These are phyloP conservation scores for Andrena hattorfiana DNA, from an alignment of 2,888 invertebrate genomes.

Conservation along the genomic window DNA sequence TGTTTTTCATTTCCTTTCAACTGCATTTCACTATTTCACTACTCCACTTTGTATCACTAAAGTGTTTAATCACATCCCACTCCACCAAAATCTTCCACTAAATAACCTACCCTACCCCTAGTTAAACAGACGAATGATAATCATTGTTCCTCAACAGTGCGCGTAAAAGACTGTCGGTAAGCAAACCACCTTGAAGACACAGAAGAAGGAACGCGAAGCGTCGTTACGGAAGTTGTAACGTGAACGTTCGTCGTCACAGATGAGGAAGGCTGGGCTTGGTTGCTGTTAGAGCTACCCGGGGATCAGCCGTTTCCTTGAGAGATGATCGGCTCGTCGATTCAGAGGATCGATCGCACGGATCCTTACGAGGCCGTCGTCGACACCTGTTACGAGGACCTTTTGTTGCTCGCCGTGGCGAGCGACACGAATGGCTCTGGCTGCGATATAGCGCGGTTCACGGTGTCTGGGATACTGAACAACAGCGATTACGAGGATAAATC, in stretches of 20 bases:
- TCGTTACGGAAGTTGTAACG: not conserved
- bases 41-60: not conserved
- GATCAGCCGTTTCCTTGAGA: conserved; percentile 33
- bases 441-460: conserved; percentile 46
- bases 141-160: too few species aligned
- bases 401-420: conserved; percentile 48
- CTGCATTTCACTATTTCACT: not conserved
- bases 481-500: conserved; percentile 52
- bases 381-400: conserved; percentile 65
- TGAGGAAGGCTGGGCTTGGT: not conserved
- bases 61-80: not conserved
- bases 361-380: conserved; percentile 54
- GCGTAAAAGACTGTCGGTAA: too few species aligned
- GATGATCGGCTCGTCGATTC: conserved; percentile 55
- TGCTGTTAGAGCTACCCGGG: not conserved
- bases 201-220: too few species aligned
- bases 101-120: too few species aligned
- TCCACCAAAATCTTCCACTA: too few species aligned
- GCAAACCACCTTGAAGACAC: too few species aligned
- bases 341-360: conserved; percentile 48
- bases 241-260: not conserved
- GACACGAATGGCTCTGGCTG: conserved; percentile 50
- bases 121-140: too few species aligned
- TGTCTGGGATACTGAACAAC: conserved; percentile 65
- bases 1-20: not conserved